phyloP scores from a whole-genome alignment of 2,888 invertebrate species.

The Pteria penguin region DNA sequence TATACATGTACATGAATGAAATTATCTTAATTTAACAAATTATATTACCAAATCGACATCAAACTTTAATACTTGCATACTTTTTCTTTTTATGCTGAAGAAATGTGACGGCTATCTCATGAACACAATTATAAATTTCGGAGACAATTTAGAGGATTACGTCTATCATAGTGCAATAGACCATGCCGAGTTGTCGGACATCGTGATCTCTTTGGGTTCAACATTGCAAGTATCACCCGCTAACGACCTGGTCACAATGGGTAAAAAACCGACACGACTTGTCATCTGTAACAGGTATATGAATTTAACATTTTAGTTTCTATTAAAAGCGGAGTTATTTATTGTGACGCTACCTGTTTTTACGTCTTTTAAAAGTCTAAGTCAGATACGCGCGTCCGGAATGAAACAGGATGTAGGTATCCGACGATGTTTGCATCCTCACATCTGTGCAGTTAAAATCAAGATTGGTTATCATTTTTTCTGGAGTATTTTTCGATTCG shows the following conservation, averaged over 20 bases:
- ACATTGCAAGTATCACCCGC: slow-evolving; percentile 76
- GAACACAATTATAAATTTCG: slow-evolving; percentile 78
- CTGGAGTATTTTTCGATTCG: neutral
- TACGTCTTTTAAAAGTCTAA: neutral
- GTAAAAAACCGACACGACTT: slow-evolving; percentile 59
- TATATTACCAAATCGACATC: no score
- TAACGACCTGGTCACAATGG: slow-evolving; percentile 69
- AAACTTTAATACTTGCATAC: no score
- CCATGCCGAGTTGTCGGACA: slow-evolving; percentile 67
- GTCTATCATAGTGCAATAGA: slow-evolving; percentile 63
- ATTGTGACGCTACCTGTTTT: neutral
- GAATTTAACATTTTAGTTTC: neutral
- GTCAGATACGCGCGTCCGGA: no score
- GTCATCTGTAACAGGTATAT: slow-evolving; percentile 73
- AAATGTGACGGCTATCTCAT: slow-evolving; percentile 71
- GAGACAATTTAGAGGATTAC: slow-evolving; percentile 72
- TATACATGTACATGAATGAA: no score
- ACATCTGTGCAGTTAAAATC: no score
- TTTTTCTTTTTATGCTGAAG: slow-evolving; percentile 40
- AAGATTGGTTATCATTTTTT: no score
- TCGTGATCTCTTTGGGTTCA: slow-evolving; percentile 72
- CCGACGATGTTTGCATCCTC: no score
- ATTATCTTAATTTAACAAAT: no score
- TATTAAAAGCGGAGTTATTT: neutral
- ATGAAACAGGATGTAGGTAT: no score